Percentiles rank a stretch among this genome's conserved stretches.
These are phyloP conservation scores for Cyclura pinguis DNA, from an alignment of 2,797 vertebrate genomes.

Conservation along the genomic window DNA sequence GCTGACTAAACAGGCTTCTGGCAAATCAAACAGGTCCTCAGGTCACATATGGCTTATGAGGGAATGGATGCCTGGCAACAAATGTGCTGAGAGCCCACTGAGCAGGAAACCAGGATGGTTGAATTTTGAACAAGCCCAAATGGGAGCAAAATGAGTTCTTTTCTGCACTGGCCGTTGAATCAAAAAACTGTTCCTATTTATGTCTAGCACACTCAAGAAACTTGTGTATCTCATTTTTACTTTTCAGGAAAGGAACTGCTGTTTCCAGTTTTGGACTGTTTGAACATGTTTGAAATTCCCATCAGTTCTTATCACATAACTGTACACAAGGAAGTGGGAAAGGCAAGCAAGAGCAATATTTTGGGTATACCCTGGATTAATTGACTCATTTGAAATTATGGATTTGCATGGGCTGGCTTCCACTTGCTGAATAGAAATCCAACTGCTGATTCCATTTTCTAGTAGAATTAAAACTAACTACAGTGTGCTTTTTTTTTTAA, in stretches of 20 bases:
- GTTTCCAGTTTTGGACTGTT: constrained; percentile 10
- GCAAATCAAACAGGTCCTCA: not conserved
- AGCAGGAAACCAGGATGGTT: not conserved
- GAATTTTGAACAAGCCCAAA: not conserved
- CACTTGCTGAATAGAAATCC: not conserved
- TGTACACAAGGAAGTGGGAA: not conserved
- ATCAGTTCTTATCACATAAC: not conserved
- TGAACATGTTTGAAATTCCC: not conserved
- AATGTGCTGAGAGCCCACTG: not conserved
- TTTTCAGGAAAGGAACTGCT: not conserved
- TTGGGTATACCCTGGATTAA: not conserved
- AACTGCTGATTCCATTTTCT: not conserved
- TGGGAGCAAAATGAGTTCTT: not conserved
- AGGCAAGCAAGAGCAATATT: not conserved
- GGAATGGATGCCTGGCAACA: not conserved
- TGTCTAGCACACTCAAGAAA: not conserved
- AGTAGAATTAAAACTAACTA: not conserved
- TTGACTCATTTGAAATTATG: constrained; percentile 5
- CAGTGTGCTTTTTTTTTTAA: not conserved
- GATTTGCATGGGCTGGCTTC: not conserved
- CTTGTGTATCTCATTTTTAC: constrained; percentile 1
- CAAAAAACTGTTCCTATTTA: not conserved
- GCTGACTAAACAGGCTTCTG: not conserved
- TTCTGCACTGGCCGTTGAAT: not conserved
- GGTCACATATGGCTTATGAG: not conserved